Evolutionary conservation across 2,888 invertebrate species (phyloP).

Genomic region (Aphelenchoides bicaudatus): DNA sequence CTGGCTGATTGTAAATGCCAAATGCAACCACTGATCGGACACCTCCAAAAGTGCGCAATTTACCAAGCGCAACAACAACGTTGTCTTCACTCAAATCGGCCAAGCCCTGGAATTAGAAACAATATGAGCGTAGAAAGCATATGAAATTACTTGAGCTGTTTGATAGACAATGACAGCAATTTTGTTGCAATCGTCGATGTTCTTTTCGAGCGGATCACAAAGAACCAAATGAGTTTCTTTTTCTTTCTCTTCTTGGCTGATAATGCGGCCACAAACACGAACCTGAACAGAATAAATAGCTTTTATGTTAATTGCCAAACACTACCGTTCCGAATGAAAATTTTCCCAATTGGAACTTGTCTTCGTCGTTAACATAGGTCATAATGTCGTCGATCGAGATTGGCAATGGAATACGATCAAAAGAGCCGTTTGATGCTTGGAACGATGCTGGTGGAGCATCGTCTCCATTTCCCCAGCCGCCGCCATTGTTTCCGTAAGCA

Average conservation of each 20-base stretch:
- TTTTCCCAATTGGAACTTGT: slow-evolving; percentile 1
- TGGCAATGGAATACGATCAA: slow-evolving; percentile 3
- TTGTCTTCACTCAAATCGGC: slow-evolving; percentile 1
- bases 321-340: slow-evolving; percentile 2
- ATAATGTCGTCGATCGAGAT: background rate
- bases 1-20: slow-evolving; percentile 3
- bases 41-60: slow-evolving; percentile 10
- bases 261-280: too few relatives aligned
- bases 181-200: too few relatives aligned
- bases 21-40: slow-evolving; percentile 10
- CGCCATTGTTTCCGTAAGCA: too few relatives aligned
- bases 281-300: too few relatives aligned
- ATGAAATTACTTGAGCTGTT: slow-evolving; percentile 7
- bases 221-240: too few relatives aligned
- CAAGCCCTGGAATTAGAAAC: background rate
- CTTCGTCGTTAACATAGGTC: background rate
- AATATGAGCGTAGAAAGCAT: background rate
- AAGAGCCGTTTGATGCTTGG: background rate
- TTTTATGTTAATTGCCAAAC: background rate
- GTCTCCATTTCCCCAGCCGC: slow-evolving; percentile 8
- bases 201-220: too few relatives aligned
- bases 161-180: background rate
- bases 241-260: too few relatives aligned
- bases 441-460: background rate
- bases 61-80: slow-evolving; percentile 16